Evolutionary conservation across 1,140 invertebrate species (phyloP).

Genomic region (Zaprionus taronus): DNA sequence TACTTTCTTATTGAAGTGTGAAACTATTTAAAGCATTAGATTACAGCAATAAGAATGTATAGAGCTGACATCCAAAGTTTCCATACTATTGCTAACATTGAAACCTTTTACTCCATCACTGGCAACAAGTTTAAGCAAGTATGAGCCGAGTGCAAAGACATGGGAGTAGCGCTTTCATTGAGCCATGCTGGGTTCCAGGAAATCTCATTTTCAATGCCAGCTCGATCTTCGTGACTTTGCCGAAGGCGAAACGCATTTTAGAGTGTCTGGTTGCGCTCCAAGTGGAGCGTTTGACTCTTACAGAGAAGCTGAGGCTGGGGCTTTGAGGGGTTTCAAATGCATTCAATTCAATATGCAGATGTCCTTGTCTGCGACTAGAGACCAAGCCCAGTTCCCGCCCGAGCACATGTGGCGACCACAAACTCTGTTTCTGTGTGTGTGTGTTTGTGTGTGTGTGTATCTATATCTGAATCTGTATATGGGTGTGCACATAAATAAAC

Average conservation of each 20-base stretch:
- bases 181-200: constrained; percentile 51
- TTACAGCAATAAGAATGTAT: not conserved
- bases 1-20: too few species aligned
- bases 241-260: constrained; percentile 21
- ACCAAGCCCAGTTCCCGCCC: constrained; percentile 8
- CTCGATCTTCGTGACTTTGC: constrained; percentile 17
- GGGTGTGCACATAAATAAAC: constrained; percentile 47
- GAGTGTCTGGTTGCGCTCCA: constrained; percentile 45
- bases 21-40: too few species aligned
- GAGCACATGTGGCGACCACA: constrained; percentile 21
- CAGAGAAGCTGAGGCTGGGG: not conserved
- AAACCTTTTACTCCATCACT: not conserved
- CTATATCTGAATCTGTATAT: constrained; percentile 18
- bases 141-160: not conserved
- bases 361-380: constrained; percentile 16
- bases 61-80: not conserved
- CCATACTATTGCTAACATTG: not conserved
- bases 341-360: constrained; percentile 6
- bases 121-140: not conserved
- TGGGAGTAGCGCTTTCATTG: constrained; percentile 27
- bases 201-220: constrained; percentile 52
- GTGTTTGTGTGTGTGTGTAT: constrained; percentile 12
- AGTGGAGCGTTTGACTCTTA: constrained; percentile 51
- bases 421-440: constrained; percentile 5
- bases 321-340: constrained; percentile 19